A percentile compares a stretch with the other conserved stretches of the same genome.
Conservation (phyloP, 1,140 invertebrate genomes). For the Habropoda laboriosa region DNA sequence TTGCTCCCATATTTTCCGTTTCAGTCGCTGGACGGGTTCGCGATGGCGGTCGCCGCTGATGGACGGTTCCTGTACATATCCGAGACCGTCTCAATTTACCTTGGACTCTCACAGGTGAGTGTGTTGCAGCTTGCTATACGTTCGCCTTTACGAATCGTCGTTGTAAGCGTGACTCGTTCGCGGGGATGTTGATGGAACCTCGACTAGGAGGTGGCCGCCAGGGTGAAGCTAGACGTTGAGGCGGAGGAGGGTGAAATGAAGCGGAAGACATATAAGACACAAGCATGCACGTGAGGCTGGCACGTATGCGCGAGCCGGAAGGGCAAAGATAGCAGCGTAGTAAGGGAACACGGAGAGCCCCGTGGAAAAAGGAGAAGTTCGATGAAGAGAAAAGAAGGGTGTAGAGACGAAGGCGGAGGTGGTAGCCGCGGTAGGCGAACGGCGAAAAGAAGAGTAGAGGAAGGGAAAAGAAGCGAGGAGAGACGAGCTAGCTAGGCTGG, state of each 20-base stretch:
- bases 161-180: slow-evolving; percentile 43
- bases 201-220: not conserved
- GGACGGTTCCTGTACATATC: slow-evolving; percentile 99
- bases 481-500: not conserved
- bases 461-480: slow-evolving; percentile 26
- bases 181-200: slow-evolving; percentile 44
- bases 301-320: slow-evolving; percentile 67
- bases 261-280: slow-evolving; percentile 68
- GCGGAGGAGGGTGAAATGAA: slow-evolving; percentile 59
- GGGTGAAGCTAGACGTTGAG: slow-evolving; percentile 38
- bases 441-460: slow-evolving; percentile 5
- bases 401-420: slow-evolving; percentile 8
- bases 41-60: slow-evolving; percentile 95
- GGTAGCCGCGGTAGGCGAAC: slow-evolving; percentile 10
- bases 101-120: slow-evolving; percentile 98
- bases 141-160: slow-evolving; percentile 8
- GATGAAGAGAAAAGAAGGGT: slow-evolving; percentile 11
- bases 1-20: slow-evolving; percentile 76
- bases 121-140: not conserved
- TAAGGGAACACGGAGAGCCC: slow-evolving; percentile 33
- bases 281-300: slow-evolving; percentile 48
- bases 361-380: slow-evolving; percentile 36
- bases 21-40: slow-evolving; percentile 98
- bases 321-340: slow-evolving; percentile 59
- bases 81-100: slow-evolving; percentile 99